phyloP scores from a whole-genome alignment of 2,797 vertebrate genomes.

The Brotula barbata region DNA sequence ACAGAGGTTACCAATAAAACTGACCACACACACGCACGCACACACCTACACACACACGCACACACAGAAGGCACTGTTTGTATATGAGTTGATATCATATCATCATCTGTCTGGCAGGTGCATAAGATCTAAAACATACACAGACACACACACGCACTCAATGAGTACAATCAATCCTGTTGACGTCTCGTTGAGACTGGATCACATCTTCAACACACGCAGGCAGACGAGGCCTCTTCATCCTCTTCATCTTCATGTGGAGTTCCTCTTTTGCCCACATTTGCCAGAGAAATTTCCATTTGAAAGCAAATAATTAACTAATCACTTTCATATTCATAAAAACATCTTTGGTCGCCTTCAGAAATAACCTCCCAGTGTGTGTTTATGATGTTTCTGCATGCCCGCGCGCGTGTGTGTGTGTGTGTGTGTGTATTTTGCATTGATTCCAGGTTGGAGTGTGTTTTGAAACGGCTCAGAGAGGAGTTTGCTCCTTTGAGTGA shows the following conservation, averaged over 20 bases:
- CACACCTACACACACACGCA: slow-evolving; percentile 15
- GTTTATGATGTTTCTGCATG: too few relatives aligned
- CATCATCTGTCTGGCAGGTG: slow-evolving; percentile 39
- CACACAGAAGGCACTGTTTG: not conserved
- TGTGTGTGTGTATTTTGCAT: too few relatives aligned
- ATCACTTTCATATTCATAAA: slow-evolving; percentile 65
- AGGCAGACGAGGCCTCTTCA: slow-evolving; percentile 9
- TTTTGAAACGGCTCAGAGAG: slow-evolving; percentile 54
- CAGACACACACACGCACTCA: slow-evolving; percentile 12
- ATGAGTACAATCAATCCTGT: slow-evolving; percentile 32
- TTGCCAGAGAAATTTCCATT: slow-evolving; percentile 39
- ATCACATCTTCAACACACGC: slow-evolving; percentile 34
- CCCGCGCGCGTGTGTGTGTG: too few relatives aligned
- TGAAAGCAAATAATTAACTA: slow-evolving; percentile 72
- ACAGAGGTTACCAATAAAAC: slow-evolving; percentile 56
- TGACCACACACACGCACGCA: slow-evolving; percentile 11
- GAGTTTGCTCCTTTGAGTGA: slow-evolving; percentile 57
- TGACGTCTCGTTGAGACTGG: slow-evolving; percentile 33
- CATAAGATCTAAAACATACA: slow-evolving; percentile 13
- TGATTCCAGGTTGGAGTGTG: slow-evolving; percentile 49
- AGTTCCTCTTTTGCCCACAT: slow-evolving; percentile 39
- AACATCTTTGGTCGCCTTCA: slow-evolving; percentile 53
- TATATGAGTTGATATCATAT: slow-evolving; percentile 37
- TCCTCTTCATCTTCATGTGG: slow-evolving; percentile 30
- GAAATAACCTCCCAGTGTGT: slow-evolving; percentile 42